A percentile compares a stretch with the other conserved stretches of the same genome.
phyloP scores from a whole-genome alignment of 2,113 vertebrate species.

The Pedionomus torquatus region DNA sequence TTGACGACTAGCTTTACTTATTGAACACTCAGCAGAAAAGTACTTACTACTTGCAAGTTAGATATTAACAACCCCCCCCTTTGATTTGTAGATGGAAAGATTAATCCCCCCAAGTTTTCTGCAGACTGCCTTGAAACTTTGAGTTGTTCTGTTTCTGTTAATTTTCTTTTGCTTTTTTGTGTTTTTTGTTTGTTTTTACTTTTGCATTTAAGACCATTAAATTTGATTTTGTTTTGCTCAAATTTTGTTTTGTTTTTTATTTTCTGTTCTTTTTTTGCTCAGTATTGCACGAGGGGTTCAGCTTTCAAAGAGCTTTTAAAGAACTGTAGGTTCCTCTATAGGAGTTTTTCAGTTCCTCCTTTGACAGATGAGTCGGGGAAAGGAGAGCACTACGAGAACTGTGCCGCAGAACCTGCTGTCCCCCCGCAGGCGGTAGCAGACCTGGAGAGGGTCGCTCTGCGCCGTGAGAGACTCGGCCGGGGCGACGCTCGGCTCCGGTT shows the following conservation, averaged over 20 bases:
- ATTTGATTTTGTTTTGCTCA: constrained; percentile 97
- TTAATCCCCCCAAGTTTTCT: constrained; percentile 85
- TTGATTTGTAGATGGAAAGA: constrained; percentile 85
- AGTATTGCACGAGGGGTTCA: constrained; percentile 69
- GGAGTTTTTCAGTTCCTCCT: background rate
- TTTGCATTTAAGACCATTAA: constrained; percentile 96
- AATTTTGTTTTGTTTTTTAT: constrained; percentile 95
- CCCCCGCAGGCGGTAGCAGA: background rate
- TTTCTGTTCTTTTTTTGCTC: constrained; percentile 79
- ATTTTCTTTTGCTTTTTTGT: constrained; percentile 89
- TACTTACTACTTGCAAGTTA: constrained; percentile 79
- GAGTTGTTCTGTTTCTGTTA: constrained; percentile 86
- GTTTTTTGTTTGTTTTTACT: constrained; percentile 92
- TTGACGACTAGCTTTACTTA: constrained; percentile 77
- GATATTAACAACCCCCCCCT: constrained; percentile 79
- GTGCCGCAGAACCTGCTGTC: background rate
- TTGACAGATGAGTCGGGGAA: constrained; percentile 34
- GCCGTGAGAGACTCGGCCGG: background rate
- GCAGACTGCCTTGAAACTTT: constrained; percentile 87
- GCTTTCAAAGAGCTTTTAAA: constrained; percentile 57
- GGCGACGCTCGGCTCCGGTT: background rate
- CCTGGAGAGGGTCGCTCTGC: background rate
- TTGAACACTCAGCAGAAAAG: constrained; percentile 82
- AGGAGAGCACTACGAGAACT: background rate
- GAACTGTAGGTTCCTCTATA: background rate